Conservation (phyloP, 2,797 vertebrate genomes). For the Nyctalus aviator region DNA sequence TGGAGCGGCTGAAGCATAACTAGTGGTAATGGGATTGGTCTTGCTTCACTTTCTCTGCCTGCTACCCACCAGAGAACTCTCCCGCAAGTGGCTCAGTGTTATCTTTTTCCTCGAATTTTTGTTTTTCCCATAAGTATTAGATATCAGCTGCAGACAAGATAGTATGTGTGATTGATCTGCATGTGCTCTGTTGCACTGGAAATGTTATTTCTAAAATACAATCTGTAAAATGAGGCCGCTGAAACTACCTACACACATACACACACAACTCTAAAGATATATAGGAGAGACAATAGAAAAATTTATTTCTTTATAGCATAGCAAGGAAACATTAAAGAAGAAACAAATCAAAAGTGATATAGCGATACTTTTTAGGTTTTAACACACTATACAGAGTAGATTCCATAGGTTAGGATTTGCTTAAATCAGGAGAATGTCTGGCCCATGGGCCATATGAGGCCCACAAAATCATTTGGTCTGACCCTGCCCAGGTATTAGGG, state of each 20-base stretch:
- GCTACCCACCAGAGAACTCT: slow-evolving; percentile 61
- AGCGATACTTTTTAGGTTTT: slow-evolving; percentile 30
- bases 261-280: neutral
- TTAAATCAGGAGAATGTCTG: no score
- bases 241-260: neutral
- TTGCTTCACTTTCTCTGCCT: slow-evolving; percentile 75
- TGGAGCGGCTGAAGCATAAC: slow-evolving; percentile 75
- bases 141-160: slow-evolving; percentile 35
- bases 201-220: slow-evolving; percentile 53
- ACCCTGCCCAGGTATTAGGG: no score
- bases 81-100: slow-evolving; percentile 24
- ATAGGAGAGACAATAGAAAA: neutral
- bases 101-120: slow-evolving; percentile 45
- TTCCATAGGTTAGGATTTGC: neutral
- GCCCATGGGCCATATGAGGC: no score
- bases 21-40: slow-evolving; percentile 75
- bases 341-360: neutral
- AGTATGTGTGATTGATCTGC: slow-evolving; percentile 54
- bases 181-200: slow-evolving; percentile 11
- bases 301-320: neutral
- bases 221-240: slow-evolving; percentile 13
- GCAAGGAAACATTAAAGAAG: neutral
- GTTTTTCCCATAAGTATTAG: slow-evolving; percentile 61
- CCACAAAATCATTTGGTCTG: no score
- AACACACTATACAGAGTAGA: neutral